A percentile compares a stretch with the other conserved stretches of the same genome.
These are phyloP conservation scores for Meles meles DNA, from an alignment of 2,113 vertebrate species.

Conservation along the genomic window DNA sequence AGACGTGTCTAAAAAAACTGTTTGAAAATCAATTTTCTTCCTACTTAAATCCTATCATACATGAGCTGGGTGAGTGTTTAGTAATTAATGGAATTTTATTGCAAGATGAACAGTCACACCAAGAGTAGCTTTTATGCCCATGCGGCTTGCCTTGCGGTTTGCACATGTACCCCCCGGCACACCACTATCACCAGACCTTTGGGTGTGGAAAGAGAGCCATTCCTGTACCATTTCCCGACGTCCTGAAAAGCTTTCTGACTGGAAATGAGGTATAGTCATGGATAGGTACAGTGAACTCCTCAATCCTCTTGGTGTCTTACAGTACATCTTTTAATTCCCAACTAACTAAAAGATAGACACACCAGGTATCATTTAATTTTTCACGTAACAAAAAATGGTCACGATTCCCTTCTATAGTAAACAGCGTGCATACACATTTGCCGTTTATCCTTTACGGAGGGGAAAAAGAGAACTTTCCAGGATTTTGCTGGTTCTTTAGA, in stretches of 20 bases:
- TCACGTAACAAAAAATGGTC: constrained; percentile 44
- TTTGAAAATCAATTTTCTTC: constrained; percentile 18
- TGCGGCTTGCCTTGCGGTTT: neutral
- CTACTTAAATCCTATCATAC: neutral
- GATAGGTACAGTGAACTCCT: neutral
- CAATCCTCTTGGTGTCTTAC: neutral
- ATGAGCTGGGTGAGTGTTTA: neutral
- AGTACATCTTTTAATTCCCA: constrained; percentile 57
- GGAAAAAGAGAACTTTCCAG: neutral
- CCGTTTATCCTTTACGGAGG: constrained; percentile 5
- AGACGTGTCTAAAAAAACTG: neutral
- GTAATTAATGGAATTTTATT: neutral
- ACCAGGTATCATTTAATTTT: constrained; percentile 56
- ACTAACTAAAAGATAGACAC: constrained; percentile 53
- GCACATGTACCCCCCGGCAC: neutral
- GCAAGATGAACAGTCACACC: neutral
- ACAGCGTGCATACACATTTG: constrained; percentile 39
- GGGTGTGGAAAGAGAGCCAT: neutral
- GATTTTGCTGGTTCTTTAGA: constrained; percentile 25
- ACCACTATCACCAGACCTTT: neutral
- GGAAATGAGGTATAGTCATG: constrained; percentile 24
- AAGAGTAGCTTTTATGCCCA: neutral
- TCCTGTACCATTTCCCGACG: neutral
- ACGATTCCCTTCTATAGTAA: constrained; percentile 50
- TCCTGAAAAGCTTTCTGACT: neutral